Conservation (phyloP, 2,113 vertebrate species). For the Labrus mixtus region DNA sequence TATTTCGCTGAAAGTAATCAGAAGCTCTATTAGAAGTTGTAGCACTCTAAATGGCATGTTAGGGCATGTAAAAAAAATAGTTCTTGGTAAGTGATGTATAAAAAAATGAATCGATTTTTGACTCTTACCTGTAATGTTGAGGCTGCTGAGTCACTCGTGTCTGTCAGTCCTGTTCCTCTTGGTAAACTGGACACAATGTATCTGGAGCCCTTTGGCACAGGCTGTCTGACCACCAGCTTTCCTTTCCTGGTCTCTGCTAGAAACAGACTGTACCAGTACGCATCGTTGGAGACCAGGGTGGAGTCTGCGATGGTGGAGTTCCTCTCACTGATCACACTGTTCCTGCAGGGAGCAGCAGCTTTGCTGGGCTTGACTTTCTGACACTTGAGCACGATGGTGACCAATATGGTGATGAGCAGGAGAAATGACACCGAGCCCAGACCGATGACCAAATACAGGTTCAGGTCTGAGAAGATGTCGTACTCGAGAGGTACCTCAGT, state of each 20-base stretch:
- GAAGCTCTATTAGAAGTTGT: too few species aligned
- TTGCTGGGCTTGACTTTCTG: slow-evolving; percentile 63
- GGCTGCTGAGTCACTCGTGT: slow-evolving; percentile 60
- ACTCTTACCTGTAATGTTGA: slow-evolving; percentile 15
- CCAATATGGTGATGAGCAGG: slow-evolving; percentile 84
- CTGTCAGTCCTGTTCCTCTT: slow-evolving; percentile 54
- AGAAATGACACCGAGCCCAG: slow-evolving; percentile 86
- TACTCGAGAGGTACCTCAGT: slow-evolving; percentile 82
- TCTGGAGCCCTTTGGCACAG: slow-evolving; percentile 63
- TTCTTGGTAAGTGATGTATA: too few species aligned
- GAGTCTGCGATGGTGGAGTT: slow-evolving; percentile 65
- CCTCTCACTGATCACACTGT: slow-evolving; percentile 67
- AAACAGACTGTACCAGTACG: slow-evolving; percentile 71
- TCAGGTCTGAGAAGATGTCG: slow-evolving; percentile 79
- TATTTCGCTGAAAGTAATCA: too few species aligned
- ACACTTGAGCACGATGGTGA: slow-evolving; percentile 84
- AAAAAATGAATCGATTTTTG: too few species aligned
- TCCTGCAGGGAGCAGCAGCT: slow-evolving; percentile 58
- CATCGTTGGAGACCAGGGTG: slow-evolving; percentile 69
- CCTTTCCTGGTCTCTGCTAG: slow-evolving; percentile 69
- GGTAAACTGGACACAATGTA: slow-evolving; percentile 70
- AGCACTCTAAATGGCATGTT: too few species aligned
- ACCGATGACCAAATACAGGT: slow-evolving; percentile 85
- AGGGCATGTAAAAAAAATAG: too few species aligned
- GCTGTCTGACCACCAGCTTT: slow-evolving; percentile 66